Evolutionary conservation across 2,888 invertebrate species (phyloP), one percentile per base, ranked within the genome.

Genomic region (Reticulitermes lucifugus): DNA sequence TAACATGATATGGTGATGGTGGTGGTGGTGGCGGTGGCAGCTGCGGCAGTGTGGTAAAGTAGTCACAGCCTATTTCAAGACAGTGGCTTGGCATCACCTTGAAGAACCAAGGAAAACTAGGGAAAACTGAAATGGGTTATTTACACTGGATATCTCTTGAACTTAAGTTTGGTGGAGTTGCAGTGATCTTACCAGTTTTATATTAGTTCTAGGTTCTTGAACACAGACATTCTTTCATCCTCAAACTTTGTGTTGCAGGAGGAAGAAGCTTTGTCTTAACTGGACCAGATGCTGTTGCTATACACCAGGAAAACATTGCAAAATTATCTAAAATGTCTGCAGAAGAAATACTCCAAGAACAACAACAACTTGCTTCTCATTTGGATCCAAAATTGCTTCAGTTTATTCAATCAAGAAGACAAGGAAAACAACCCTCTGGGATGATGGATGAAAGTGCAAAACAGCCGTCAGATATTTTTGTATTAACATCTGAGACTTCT

Each of bases 251-350:
- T 83, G 59, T 83, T 83, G 46, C 77, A 87, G 86, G 84, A 51
- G 85, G 86, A 41, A 87, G 84, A 83, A 90, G 89, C 82, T 87
- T 83, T 81, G 84, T 90, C 14, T 75, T 90, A 5, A 86, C 89
- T 83, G 90, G 90, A n/a, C 87, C 89, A 9, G 91, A 91, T 88
- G 90, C 89, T 84, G 41, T 87, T 87, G 91, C 93, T 88, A 85
- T 98, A 86, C 97, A 98, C 89, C 90, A 91, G 87, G 95, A 96
- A 90, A 98, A 98, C 91, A 79, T 95, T 0, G 91, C 93, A 88
- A 91, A 93, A 85, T 89, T 98, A 21, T 91, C 92, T 71, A 90
- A 93, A 89, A 95, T 98, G 96, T 93, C 94, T 2, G 92, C 94
- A 87, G 92, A 94, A 83, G 96, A 98, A 88, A 97, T 98, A 88